phyloP scores from a whole-genome alignment of 2,797 vertebrate species.

The Atherinosoma microstoma region DNA sequence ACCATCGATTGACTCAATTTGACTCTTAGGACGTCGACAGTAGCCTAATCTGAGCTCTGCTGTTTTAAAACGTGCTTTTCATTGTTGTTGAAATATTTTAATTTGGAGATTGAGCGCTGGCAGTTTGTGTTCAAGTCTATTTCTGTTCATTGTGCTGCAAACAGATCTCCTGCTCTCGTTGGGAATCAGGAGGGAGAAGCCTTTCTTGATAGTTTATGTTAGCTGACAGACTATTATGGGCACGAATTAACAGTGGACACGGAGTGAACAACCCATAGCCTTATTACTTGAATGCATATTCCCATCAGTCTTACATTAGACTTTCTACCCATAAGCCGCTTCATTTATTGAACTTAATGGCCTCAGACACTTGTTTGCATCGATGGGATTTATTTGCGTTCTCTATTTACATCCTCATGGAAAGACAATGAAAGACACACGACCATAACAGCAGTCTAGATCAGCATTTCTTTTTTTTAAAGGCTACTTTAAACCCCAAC shows the following conservation, averaged over 20 bases:
- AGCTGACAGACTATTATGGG: constrained; percentile 54
- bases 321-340: constrained; percentile 62
- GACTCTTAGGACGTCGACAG: constrained; percentile 36
- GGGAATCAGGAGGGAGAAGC: constrained; percentile 57
- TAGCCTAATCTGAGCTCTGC: constrained; percentile 18
- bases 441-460: constrained; percentile 13
- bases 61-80: constrained; percentile 23
- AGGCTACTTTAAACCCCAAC: constrained; percentile 16
- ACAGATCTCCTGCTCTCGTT: constrained; percentile 40
- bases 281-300: constrained; percentile 69
- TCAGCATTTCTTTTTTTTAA: constrained; percentile 1
- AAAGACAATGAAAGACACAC: constrained; percentile 52
- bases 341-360: constrained; percentile 74
- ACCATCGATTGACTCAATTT: constrained; percentile 57
- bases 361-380: constrained; percentile 85
- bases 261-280: constrained; percentile 56
- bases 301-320: constrained; percentile 67
- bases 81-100: constrained; percentile 24
- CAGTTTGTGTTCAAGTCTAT: constrained; percentile 41
- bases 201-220: constrained; percentile 65
- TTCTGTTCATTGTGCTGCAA: constrained; percentile 36
- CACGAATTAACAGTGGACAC: constrained; percentile 62
- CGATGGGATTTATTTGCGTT: constrained; percentile 64
- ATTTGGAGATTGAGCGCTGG: constrained; percentile 44
- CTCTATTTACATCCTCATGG: constrained; percentile 57